Conservation (phyloP, 2,797 vertebrate species). For the Alfaro cultratus region DNA sequence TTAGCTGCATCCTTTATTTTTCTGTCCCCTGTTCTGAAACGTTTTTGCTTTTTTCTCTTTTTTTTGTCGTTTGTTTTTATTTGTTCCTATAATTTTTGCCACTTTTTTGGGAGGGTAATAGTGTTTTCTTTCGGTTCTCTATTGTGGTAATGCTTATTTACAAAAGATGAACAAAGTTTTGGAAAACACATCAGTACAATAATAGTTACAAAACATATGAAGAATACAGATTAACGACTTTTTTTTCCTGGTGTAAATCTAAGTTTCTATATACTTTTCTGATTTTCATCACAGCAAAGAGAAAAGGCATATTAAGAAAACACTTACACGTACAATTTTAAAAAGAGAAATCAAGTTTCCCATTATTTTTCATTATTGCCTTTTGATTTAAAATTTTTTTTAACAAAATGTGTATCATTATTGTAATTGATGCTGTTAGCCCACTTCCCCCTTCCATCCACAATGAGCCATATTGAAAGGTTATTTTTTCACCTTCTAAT, state of each 20-base stretch:
- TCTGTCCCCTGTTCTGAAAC: neutral
- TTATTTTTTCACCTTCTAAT: neutral
- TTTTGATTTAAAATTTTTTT: neutral
- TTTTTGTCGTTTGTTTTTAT: neutral
- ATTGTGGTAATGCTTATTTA: neutral
- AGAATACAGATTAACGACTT: neutral
- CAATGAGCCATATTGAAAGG: neutral
- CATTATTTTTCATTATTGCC: neutral
- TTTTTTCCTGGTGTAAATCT: neutral
- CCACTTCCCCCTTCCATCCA: too few species aligned
- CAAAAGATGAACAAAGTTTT: neutral
- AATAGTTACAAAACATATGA: neutral
- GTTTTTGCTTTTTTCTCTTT: neutral
- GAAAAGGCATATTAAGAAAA: neutral
- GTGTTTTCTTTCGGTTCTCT: neutral
- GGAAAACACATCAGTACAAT: neutral
- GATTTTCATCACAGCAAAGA: neutral
- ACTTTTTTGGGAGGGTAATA: neutral
- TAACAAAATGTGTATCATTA: neutral
- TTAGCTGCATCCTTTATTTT: neutral
- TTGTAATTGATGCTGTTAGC: neutral
- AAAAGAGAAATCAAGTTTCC: neutral
- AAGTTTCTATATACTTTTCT: neutral
- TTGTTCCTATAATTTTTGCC: neutral
- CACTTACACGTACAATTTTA: neutral